Base-by-base conservation (phyloP, 1,140 invertebrate genomes). In the Eulimnadia texana region DNA sequence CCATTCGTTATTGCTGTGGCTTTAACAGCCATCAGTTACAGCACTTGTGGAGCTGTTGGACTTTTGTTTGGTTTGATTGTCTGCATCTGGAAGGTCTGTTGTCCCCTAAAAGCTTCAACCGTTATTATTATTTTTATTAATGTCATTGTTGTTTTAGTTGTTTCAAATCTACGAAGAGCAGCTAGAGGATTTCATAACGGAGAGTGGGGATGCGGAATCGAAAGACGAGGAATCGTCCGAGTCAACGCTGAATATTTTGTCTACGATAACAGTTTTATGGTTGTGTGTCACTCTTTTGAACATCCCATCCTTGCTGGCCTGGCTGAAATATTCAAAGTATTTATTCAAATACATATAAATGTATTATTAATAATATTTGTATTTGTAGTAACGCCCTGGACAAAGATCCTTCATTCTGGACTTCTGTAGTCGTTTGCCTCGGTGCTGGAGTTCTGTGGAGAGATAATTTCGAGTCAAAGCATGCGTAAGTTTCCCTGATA, bases 81-180 rank as follows among this genome's bases (percentile, higher is more conserved):
- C 49, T 60, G 19, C 28, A 51, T 60, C 23, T 51, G 49, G 49
- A 60, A 60, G 59, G 59, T 60, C 24, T 42, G 6, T 42, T 42
- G 6, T 42, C 16, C 33, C 16, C 33, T 9, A 42, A 6, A 42
- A 9, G 6, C 16, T 9, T 42, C 33, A 9, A 6, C 16, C 33
- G 33, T 42, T n/a, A n/a, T n/a, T n/a, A n/a, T n/a, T n/a, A n/a
- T n/a, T n/a, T n/a, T n/a, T n/a, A n/a, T n/a, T n/a, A n/a, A n/a
- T n/a, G n/a, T n/a, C n/a, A n/a, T 42, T 42, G 33, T 6, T 42
- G 6, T 16, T 16, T 42, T 42, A 42, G 33, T 42, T 42, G 16
- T 42, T 42, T 16, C 33, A 42, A 16, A 16, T 42, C 6, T 42
- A 42, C 33, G 33, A 42, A 42, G 33, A 42, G 6, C 33, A 42